Conservation (phyloP, 2,888 invertebrate genomes). For the Rotaria magnacalcarata region DNA sequence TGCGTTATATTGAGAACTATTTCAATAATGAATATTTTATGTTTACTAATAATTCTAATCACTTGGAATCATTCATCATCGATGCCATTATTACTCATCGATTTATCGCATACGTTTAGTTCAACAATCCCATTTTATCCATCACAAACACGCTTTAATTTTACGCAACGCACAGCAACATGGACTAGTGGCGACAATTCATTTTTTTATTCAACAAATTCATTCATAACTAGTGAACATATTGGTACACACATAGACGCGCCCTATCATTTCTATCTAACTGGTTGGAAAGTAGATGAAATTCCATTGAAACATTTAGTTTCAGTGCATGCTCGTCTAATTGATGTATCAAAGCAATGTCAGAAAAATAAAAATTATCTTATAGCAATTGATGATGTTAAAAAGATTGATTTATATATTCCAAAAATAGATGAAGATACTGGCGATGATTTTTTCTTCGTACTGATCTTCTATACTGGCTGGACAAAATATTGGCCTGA, state of each 20-base stretch:
- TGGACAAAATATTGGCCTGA: conserved; percentile 32
- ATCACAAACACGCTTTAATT: not conserved
- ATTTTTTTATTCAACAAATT: not conserved
- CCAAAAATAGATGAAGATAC: not conserved
- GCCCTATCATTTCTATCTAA: conserved; percentile 37
- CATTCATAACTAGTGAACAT: conserved; percentile 39
- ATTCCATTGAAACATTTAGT: conserved; percentile 38
- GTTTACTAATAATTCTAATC: not conserved
- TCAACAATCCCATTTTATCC: not conserved
- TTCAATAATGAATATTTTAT: not conserved
- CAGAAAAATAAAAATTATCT: conserved; percentile 1
- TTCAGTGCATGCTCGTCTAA: not conserved
- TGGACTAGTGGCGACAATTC: not conserved
- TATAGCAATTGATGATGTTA: not conserved
- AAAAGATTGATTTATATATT: not conserved
- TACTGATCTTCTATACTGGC: not conserved
- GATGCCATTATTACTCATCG: not conserved
- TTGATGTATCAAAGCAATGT: conserved; percentile 16
- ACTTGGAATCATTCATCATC: not conserved
- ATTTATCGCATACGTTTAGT: not conserved
- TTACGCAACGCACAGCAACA: not conserved
- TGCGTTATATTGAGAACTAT: not conserved
- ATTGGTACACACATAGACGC: conserved; percentile 44
- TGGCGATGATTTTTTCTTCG: not conserved
- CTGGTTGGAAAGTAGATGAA: conserved; percentile 37